A percentile compares a stretch with the other conserved stretches of the same genome.
phyloP scores from a whole-genome alignment of 2,113 vertebrate genomes.

The Lontra canadensis region DNA sequence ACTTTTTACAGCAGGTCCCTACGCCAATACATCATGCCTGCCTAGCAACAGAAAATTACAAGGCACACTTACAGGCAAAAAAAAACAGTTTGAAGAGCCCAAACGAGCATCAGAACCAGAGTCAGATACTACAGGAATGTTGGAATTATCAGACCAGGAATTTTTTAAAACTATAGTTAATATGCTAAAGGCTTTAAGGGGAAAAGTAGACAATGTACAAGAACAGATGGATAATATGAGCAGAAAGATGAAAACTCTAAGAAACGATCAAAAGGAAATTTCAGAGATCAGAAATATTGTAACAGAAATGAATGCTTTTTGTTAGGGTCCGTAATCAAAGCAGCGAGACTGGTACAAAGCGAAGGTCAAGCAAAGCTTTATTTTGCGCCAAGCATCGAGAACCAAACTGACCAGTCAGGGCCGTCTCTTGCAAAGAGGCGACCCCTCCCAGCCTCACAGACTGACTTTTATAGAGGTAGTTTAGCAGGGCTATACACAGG shows the following conservation, averaged over 20 bases:
- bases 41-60: neutral
- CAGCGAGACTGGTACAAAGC: too few relatives aligned
- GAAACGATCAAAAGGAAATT: neutral
- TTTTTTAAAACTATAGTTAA: neutral
- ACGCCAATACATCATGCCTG: neutral
- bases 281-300: neutral
- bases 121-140: neutral
- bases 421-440: too few relatives aligned
- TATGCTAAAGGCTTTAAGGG: neutral
- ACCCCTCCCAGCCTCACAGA: too few relatives aligned
- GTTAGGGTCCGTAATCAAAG: too few relatives aligned
- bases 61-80: neutral
- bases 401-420: too few relatives aligned
- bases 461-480: too few relatives aligned
- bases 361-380: too few relatives aligned
- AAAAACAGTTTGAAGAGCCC: neutral
- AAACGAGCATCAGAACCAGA: neutral
- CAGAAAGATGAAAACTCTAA: neutral
- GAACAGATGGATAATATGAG: neutral
- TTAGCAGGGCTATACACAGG: too few relatives aligned
- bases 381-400: too few relatives aligned
- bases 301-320: neutral
- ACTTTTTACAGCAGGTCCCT: neutral
- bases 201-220: neutral
- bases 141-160: neutral